Base-by-base conservation (phyloP, 2,113 vertebrate genomes). In the Hypomesus transpacificus region DNA sequence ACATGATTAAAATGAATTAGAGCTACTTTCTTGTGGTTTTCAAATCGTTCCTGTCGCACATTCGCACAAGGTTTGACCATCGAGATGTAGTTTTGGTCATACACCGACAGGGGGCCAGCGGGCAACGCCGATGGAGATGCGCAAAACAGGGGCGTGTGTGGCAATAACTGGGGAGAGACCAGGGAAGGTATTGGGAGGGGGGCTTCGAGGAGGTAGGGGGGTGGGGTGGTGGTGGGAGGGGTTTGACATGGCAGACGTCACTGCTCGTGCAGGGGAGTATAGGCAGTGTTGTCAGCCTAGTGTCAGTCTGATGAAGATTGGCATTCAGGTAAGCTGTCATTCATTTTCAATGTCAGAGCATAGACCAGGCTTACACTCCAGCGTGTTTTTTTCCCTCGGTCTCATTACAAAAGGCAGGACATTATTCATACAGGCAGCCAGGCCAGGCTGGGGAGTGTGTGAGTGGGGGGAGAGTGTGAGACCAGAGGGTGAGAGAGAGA, bases 271-370 rank as follows among this genome's bases (percentile, higher is more conserved):
- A 91, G 91, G 91, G 93, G 91, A 95, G 95, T 95, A 95, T 95
- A 95, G 95, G 94, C 94, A 95, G 95, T 95, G 94, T 93, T 95
- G 95, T 95, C 94, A 95, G 94, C 93, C 95, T 92, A 92, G 95
- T 96, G 95, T 95, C 95, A 96, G 95, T 95, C 94, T 96, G 95
- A 96, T 96, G 95, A 96, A 96, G 95, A 96, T 97, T 96, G 95
- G 95, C 95, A 96, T 93, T 93, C 95, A 96, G 95, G 95, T 97
- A 97, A 95, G 95, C 95, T 96, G 95, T 95, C 95, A 96, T 95
- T 96, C 95, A 97, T 94, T 95, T 93, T 89, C 94, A 94, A 90
- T 94, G 94, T 94, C 94, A 94, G 88, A 90, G 90, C 87, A 83
- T 85, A 82, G 85, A 88, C 71, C 70, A 84, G 87, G 87, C 86